These are phyloP conservation scores for Armadillidium nasatum DNA, from an alignment of 1,140 invertebrate species.

Conservation along the genomic window DNA sequence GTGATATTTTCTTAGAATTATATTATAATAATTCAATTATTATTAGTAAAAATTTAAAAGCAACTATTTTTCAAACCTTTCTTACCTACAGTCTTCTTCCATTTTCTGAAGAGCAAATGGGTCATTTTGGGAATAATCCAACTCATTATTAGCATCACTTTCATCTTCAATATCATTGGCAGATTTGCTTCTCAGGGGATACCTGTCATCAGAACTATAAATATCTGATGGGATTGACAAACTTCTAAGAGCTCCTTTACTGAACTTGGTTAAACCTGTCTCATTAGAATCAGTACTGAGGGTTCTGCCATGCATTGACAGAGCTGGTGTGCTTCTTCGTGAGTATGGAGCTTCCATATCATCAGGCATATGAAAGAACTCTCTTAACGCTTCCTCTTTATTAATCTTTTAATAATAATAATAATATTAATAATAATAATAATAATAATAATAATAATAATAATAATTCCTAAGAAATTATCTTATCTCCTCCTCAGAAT, in stretches of 20 bases:
- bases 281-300: background rate
- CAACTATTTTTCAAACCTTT: background rate
- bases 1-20: too few relatives aligned
- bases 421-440: too few relatives aligned
- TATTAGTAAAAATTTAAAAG: too few relatives aligned
- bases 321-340: background rate
- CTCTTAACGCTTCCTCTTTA: background rate
- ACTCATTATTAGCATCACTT: background rate
- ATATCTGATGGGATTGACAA: background rate
- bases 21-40: too few relatives aligned
- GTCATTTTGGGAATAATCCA: background rate
- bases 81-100: background rate
- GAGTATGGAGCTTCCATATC: background rate
- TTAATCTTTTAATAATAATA: background rate
- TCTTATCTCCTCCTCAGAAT: too few relatives aligned
- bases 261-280: background rate
- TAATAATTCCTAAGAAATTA: too few relatives aligned
- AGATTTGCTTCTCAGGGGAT: background rate
- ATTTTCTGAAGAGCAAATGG: background rate
- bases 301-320: background rate
- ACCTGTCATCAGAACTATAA: background rate
- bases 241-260: background rate
- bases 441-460: too few relatives aligned
- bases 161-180: slow-evolving; percentile 1
- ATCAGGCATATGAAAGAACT: background rate